Base-by-base conservation (phyloP, 2,888 invertebrate genomes). In the Pandemis cinnamomeana region DNA sequence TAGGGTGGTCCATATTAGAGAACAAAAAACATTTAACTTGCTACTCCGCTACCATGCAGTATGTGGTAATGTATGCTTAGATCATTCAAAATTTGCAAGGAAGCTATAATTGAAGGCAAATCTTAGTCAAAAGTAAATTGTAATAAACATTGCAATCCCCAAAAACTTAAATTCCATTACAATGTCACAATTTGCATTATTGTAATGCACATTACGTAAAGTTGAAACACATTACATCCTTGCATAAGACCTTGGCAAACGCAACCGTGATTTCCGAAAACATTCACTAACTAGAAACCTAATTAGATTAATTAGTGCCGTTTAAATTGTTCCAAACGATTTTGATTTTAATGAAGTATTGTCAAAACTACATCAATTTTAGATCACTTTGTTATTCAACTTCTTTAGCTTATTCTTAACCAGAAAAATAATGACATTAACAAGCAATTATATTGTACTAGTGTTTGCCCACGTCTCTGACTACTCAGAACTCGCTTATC, bases 161-260 rank as follows among this genome's bases (percentile, higher is more conserved):
- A 15, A 20, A 51, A 15, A n/a, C n/a, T 6, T 5, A 15, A 13
- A 51, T 55, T 20, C 20, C 55, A 20, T 20, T 27, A 11, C 15
- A 36, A 4, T 58, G 58, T 27, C 58, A 58, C 27, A 27, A 58
- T 27, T 27, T 27, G 27, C 11, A 27, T 58, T 58, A 7, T 63
- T 44, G 11, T 20, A 46, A 63, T 44, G 36, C 36, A 36, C 8
- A 44, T 70, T 73, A 66, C 68, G 27, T 10, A 64, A 68, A 36
- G 8, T 55, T 63, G 46, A 62, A 63, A 44, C 27, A 44, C 27
- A 42, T 20, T 15, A 20, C 55, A 72, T 67, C 48, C 51, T 70
- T 73, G 64, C 73, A 66, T 66, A 64, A 73, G 64, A 20, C 73
- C 69, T 72, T 72, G 72, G 69, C 60, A 69, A 53, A 60, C 64